Evolutionary conservation across 1,140 invertebrate species (phyloP), one percentile per base, ranked within the genome.

Genomic region (Hyles vespertilio): DNA sequence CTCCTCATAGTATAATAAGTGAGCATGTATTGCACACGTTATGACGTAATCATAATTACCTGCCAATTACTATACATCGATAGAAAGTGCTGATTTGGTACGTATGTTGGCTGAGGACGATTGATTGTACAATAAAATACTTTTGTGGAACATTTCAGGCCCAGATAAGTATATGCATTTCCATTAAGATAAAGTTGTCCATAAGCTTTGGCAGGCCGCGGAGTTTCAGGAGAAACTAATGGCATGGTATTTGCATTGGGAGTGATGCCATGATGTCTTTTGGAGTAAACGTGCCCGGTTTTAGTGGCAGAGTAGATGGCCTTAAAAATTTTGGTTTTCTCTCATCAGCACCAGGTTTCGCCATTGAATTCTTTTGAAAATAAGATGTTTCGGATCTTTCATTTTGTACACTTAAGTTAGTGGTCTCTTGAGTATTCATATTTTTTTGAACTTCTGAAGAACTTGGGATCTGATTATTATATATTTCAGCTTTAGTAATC

Each of bases 1-100:
- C 46, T n/a, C 7, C 46, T 11, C n/a, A 11, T n/a, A 22, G 46
- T n/a, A 40, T 59, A 53, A 59, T 56, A 58, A 10, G 52, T 48
- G 44, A 9, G 55, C 43, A 45, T 11, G 51, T 32, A 61, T 62
- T 52, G 55, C 22, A 59, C 40, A 40, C 8, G 36, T 40, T 40
- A 2, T 40, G 36, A 40, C 8, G 36, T 40, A 40, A 40, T 40
- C 36, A 40, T 40, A 40, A 65, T 81, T 81, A 90, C 89, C 88
- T 96, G 94, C 98, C 98, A 99, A 80, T 99, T 98, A 7, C 97
- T 98, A 77, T 99, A 99, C 98, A 99, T 99, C 10, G 97, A 98
- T 45, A 99, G 89, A 71, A 95, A 96, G 65, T 96, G 94, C 81
- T 97, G 95, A 77, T 97, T 95, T 1, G 93, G 93, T 45, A 98